Conservation (phyloP, 2,113 vertebrate genomes). For the Aramus guarauna region DNA sequence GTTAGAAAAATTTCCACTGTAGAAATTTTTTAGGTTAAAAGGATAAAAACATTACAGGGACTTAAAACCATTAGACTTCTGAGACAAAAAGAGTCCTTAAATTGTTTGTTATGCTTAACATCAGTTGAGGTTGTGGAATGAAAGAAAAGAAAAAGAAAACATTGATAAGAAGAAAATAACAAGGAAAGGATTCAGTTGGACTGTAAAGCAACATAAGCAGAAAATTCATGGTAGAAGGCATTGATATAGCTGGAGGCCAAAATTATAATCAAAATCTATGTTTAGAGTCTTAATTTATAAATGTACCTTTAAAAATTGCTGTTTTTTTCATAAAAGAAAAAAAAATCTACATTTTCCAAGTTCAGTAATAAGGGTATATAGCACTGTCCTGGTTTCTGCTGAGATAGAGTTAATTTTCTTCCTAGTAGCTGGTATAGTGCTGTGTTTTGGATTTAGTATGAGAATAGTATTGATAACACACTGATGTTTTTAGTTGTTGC, state of each 20-base stretch:
- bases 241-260: not conserved
- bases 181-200: not conserved
- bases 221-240: not conserved
- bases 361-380: not conserved
- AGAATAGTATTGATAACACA: too few relatives aligned
- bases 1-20: not conserved
- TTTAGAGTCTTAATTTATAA: not conserved
- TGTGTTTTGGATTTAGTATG: too few relatives aligned
- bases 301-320: not conserved
- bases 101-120: slow-evolving; percentile 28
- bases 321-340: not conserved
- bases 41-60: slow-evolving; percentile 6
- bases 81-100: slow-evolving; percentile 26
- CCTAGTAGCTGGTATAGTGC: too few relatives aligned
- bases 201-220: not conserved
- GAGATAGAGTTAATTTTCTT: too few relatives aligned
- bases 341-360: not conserved
- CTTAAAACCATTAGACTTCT: slow-evolving; percentile 24
- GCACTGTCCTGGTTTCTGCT: too few relatives aligned
- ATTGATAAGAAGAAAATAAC: not conserved
- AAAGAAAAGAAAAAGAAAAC: not conserved
- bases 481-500: too few relatives aligned
- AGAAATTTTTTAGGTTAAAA: slow-evolving; percentile 35
- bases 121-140: not conserved
- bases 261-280: not conserved